These are phyloP conservation scores for Eupithecia vulgata DNA, from an alignment of 2,888 invertebrate genomes.

Conservation along the genomic window DNA sequence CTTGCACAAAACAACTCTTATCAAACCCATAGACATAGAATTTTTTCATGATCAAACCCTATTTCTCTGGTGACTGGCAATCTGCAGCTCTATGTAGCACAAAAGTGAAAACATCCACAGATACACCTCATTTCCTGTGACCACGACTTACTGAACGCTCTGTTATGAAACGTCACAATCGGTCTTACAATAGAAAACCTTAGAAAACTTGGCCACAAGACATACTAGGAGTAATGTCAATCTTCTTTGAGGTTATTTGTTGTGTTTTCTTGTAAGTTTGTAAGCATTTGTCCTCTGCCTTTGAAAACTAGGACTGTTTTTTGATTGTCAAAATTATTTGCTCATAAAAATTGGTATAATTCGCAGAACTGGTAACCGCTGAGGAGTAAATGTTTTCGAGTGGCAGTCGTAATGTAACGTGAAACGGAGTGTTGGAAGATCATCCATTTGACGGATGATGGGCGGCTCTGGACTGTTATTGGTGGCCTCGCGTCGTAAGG, in stretches of 20 bases:
- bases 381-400: too few relatives aligned
- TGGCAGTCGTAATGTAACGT: too few relatives aligned
- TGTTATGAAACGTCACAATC: not conserved
- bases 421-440: too few relatives aligned
- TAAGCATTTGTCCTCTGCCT: not conserved
- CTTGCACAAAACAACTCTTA: not conserved
- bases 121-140: not conserved
- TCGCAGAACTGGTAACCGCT: too few relatives aligned
- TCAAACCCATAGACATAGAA: too few relatives aligned
- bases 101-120: not conserved
- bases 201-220: not conserved
- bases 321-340: not conserved
- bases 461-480: too few relatives aligned
- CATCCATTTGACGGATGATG: too few relatives aligned
- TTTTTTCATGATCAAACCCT: too few relatives aligned
- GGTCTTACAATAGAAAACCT: not conserved
- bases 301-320: not conserved
- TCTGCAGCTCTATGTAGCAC: not conserved
- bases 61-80: not conserved
- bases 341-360: not conserved
- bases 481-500: too few relatives aligned
- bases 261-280: not conserved
- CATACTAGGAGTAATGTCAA: not conserved
- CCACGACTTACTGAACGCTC: not conserved
- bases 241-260: not conserved